phyloP scores from a whole-genome alignment of 2,797 vertebrate genomes.

The Chromis chromis region DNA sequence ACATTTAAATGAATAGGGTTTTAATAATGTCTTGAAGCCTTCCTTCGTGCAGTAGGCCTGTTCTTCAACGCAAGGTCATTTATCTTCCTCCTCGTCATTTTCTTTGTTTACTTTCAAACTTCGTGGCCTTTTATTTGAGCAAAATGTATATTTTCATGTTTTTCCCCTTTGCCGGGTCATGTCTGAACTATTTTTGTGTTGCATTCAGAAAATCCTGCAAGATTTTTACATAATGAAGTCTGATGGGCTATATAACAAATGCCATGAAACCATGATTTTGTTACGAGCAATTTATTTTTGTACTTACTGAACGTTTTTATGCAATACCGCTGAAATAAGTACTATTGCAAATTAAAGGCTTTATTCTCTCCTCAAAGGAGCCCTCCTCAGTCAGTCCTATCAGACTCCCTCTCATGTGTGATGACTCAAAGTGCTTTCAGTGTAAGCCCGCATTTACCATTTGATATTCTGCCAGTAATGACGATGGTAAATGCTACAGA shows the following conservation, averaged over 20 bases:
- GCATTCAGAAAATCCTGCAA: conserved; percentile 65
- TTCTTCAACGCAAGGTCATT: conserved; percentile 50
- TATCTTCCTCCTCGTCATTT: conserved; percentile 25
- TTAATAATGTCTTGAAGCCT: conserved; percentile 5
- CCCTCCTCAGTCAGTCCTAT: conserved; percentile 62
- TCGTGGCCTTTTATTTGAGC: conserved; percentile 76
- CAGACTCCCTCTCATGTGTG: conserved; percentile 51
- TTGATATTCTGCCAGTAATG: conserved; percentile 50
- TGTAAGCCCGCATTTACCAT: conserved; percentile 69
- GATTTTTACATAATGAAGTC: conserved; percentile 71
- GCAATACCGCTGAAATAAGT: conserved; percentile 73
- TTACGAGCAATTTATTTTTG: conserved; percentile 85
- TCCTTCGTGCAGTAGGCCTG: conserved; percentile 23
- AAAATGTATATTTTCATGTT: conserved; percentile 52
- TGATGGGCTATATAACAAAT: conserved; percentile 63
- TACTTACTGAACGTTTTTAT: conserved; percentile 80
- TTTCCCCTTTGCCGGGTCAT: conserved; percentile 45
- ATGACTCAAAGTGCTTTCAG: conserved; percentile 74
- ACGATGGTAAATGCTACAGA: conserved; percentile 61
- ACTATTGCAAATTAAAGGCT: conserved; percentile 74
- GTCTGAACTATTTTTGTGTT: conserved; percentile 60
- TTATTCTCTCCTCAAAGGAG: conserved; percentile 73
- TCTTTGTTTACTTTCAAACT: conserved; percentile 56
- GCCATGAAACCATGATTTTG: conserved; percentile 82
- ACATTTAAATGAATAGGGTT: conserved; percentile 3